Evolutionary conservation across 2,888 invertebrate species (phyloP), one percentile per base, ranked within the genome.

Genomic region (Watsonalla cultraria): DNA sequence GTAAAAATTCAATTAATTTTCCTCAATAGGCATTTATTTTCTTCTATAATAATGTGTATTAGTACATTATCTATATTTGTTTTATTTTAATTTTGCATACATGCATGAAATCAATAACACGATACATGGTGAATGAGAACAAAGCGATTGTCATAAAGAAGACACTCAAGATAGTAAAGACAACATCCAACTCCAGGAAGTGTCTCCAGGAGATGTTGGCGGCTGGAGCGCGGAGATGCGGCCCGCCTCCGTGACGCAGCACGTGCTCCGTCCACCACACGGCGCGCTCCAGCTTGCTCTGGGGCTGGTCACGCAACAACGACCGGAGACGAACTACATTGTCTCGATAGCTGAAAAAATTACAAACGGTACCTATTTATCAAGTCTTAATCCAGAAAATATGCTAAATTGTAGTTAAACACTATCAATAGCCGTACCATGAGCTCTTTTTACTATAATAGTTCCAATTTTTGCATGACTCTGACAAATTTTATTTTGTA

Each of bases 251-350:
- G 45, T 71, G 61, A 11, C 66, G 60, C 15, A 75, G 54, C 5
- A 74, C 67, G 58, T 76, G 65, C 53, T 76, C 76, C 35, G 66
- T 70, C 76, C 76, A 77, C 76, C 76, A 75, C 15, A 73, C 60
- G 2, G 73, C 70, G 5, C 65, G 67, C 9, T 74, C 68, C 15
- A 74, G 24, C 0, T 74, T 58, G 6, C 59, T 54, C 47, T 61
- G 59, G 0, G 70, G 67, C 46, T 65, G 59, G 15, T 74, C 72
- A 0, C 54, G 51, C 60, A 71, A 62, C 0, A 72, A 4, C 0
- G 46, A 46, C 0, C 62, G 58, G 1, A 75, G 59, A 15, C 54
- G 57, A 0, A 54, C 7, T 0, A 72, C 63, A 35, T 72, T 76
- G 7, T 62, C 49, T 5, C 69, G 64, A 47, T 72, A 76, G 6